Evolutionary conservation across 2,888 invertebrate species (phyloP).

Genomic region (Pimpla rufipes): DNA sequence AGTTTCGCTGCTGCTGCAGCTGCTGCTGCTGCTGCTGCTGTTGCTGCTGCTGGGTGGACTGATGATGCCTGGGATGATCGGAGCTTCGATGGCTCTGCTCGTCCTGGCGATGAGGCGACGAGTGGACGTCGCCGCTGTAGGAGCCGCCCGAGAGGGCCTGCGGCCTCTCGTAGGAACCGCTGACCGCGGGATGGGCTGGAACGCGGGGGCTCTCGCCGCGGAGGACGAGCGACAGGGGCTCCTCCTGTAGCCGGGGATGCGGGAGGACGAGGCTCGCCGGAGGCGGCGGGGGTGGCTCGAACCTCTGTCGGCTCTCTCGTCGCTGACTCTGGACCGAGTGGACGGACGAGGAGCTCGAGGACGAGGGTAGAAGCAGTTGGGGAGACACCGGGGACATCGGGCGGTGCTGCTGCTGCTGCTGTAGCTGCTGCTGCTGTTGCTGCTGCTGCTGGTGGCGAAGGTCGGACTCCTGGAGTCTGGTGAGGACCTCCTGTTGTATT

Average conservation of each 20-base stretch:
- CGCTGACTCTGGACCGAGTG: constrained; percentile 65
- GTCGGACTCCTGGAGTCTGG: constrained; percentile 71
- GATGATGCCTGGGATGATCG: constrained; percentile 70
- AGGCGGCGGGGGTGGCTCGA: constrained; percentile 75
- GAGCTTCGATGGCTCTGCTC: constrained; percentile 75
- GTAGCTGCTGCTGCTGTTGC: constrained; percentile 44
- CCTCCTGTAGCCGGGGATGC: constrained; percentile 85
- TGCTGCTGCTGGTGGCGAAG: constrained; percentile 49
- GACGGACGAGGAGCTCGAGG: constrained; percentile 60
- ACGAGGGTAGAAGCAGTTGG: constrained; percentile 31
- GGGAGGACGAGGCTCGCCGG: constrained; percentile 41
- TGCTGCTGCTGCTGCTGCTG: constrained; percentile 11
- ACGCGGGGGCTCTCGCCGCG: constrained; percentile 86
- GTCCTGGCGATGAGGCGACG: constrained; percentile 76
- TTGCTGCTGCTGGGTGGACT: constrained; percentile 8
- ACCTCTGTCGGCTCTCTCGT: constrained; percentile 73
- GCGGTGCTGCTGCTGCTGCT: constrained; percentile 38
- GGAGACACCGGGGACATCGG: constrained; percentile 53
- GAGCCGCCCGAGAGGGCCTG: constrained; percentile 44
- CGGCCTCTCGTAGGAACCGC: constrained; percentile 77
- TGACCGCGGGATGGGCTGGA: constrained; percentile 87
- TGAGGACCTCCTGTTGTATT: constrained; percentile 75
- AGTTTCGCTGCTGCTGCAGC: constrained; percentile 88
- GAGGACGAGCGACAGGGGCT: constrained; percentile 88
- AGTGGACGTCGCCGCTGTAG: constrained; percentile 73